These are phyloP conservation scores for Motacilla alba DNA, from an alignment of 2,113 vertebrate species.

Conservation along the genomic window DNA sequence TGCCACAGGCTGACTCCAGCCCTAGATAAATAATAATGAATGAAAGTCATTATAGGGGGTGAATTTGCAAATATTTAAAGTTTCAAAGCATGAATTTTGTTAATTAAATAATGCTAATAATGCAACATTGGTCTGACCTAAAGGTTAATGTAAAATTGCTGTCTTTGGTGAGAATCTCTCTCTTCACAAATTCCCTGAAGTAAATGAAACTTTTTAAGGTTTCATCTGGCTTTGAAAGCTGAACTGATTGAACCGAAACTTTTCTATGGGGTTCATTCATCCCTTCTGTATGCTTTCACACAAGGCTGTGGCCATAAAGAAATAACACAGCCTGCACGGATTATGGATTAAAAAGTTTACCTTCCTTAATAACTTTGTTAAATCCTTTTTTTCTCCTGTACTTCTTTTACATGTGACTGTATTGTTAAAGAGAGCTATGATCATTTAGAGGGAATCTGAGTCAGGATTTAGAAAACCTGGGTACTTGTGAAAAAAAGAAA, in stretches of 20 bases:
- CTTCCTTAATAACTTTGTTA: neutral
- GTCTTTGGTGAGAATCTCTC: slow-evolving; percentile 32
- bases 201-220: slow-evolving; percentile 15
- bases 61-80: slow-evolving; percentile 63
- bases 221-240: slow-evolving; percentile 30
- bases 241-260: neutral
- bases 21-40: slow-evolving; percentile 57
- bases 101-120: slow-evolving; percentile 58
- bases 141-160: neutral
- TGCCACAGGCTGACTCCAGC: neutral
- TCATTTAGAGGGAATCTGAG: neutral
- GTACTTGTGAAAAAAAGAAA: neutral
- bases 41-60: slow-evolving; percentile 43
- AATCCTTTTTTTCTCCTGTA: neutral
- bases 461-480: neutral
- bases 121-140: slow-evolving; percentile 12
- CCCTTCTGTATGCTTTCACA: neutral
- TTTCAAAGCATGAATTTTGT: slow-evolving; percentile 37
- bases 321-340: neutral
- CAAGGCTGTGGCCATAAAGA: neutral
- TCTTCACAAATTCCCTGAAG: slow-evolving; percentile 15
- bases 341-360: neutral
- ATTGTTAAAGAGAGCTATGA: neutral
- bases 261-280: slow-evolving; percentile 17
- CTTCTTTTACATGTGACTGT: neutral